phyloP scores from a whole-genome alignment of 2,888 invertebrate species.

The Liodrosophila aerea region DNA sequence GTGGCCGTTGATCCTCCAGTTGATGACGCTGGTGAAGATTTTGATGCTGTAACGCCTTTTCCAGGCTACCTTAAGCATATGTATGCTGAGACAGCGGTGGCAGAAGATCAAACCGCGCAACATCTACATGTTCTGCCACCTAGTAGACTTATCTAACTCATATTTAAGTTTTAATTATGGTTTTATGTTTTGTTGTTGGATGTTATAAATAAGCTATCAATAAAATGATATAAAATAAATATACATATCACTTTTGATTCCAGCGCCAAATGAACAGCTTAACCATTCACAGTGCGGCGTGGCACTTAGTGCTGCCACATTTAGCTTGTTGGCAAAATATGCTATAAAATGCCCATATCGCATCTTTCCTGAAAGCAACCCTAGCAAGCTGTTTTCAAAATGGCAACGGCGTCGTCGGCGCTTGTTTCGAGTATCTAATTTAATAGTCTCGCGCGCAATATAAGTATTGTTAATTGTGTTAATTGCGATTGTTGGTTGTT shows the following conservation, averaged over 20 bases:
- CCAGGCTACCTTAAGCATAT: conserved; percentile 82
- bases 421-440: conserved; percentile 38
- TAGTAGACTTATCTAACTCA: conserved; percentile 34
- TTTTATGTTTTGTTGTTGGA: conserved; percentile 27
- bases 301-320: conserved; percentile 14
- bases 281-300: not conserved
- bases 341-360: conserved; percentile 44
- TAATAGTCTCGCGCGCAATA: conserved; percentile 21
- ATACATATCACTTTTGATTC: no score
- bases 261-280: no score
- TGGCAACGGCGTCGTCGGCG: conserved; percentile 54
- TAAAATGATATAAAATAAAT: not conserved
- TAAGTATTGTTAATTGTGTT: conserved; percentile 38
- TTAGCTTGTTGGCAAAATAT: not conserved
- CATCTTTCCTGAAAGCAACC: conserved; percentile 20
- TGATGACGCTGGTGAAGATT: conserved; percentile 76
- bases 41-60: conserved; percentile 80
- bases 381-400: conserved; percentile 48
- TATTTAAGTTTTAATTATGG: conserved; percentile 4
- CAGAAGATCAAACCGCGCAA: conserved; percentile 7
- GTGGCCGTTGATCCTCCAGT: conserved; percentile 86
- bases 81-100: conserved; percentile 55
- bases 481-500: conserved; percentile 24
- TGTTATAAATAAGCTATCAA: conserved; percentile 54
- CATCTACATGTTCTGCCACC: conserved; percentile 35